A percentile compares a stretch with the other conserved stretches of the same genome.
These are phyloP conservation scores for Calcarius lapponicus DNA, from an alignment of 2,797 vertebrate species.

Conservation along the genomic window DNA sequence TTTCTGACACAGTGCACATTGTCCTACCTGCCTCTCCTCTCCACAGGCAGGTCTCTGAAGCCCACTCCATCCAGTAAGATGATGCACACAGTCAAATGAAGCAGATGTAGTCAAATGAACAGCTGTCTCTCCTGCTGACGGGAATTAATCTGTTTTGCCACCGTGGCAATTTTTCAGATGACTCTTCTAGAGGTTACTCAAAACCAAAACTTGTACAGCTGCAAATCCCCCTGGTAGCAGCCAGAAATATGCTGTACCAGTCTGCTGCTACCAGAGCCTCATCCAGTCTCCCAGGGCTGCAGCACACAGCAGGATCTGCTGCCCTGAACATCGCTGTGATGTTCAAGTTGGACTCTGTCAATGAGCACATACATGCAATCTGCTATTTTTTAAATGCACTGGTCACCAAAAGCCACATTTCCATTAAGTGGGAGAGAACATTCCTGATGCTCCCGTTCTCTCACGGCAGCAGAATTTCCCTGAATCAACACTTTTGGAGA, in stretches of 20 bases:
- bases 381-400: not conserved
- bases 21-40: not conserved
- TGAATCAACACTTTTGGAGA: not conserved
- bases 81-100: not conserved
- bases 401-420: slow-evolving; percentile 21
- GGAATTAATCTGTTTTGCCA: not conserved
- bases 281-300: not conserved
- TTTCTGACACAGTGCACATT: not conserved
- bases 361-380: not conserved
- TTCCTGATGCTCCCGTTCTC: not conserved
- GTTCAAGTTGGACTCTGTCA: not conserved
- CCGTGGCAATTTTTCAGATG: not conserved
- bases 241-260: not conserved
- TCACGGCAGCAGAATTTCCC: not conserved
- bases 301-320: not conserved
- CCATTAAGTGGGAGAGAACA: not conserved
- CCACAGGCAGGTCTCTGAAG: not conserved
- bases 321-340: not conserved
- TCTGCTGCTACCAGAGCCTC: not conserved
- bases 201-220: not conserved
- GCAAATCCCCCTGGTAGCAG: not conserved
- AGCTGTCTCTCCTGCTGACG: not conserved
- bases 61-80: not conserved
- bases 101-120: not conserved
- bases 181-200: not conserved